These are phyloP conservation scores for Dicrostonyx torquatus DNA, from an alignment of 2,797 vertebrate species.

Conservation along the genomic window DNA sequence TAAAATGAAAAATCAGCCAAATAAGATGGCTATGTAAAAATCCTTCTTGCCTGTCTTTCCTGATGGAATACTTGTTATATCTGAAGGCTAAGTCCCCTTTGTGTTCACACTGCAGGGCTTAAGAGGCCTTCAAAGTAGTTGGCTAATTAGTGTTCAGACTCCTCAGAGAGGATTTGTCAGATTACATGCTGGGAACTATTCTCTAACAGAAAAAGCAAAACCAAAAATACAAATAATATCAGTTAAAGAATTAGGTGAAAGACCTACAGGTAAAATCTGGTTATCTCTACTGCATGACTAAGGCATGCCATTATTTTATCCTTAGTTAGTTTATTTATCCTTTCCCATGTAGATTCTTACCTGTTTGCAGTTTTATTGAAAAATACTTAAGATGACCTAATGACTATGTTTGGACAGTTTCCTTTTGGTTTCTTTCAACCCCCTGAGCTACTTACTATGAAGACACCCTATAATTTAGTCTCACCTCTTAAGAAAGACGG, in stretches of 20 bases:
- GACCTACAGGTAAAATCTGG: neutral
- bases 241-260: neutral
- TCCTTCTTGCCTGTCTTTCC: neutral
- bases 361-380: neutral
- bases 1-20: neutral
- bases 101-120: neutral
- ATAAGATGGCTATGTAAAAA: neutral
- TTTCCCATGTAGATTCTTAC: neutral
- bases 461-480: conserved; percentile 15
- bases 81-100: neutral
- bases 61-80: neutral
- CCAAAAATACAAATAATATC: conserved; percentile 18
- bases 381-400: conserved; percentile 5
- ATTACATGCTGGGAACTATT: neutral
- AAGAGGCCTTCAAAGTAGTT: neutral
- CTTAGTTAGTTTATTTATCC: conserved; percentile 36
- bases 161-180: neutral
- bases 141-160: neutral
- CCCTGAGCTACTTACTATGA: conserved; percentile 18
- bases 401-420: conserved; percentile 46
- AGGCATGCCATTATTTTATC: neutral
- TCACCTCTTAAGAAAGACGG: conserved; percentile 32
- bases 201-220: neutral
- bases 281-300: neutral
- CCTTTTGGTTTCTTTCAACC: neutral